phyloP scores from a whole-genome alignment of 1,140 invertebrate genomes.

The Paralvinella palmiformis region DNA sequence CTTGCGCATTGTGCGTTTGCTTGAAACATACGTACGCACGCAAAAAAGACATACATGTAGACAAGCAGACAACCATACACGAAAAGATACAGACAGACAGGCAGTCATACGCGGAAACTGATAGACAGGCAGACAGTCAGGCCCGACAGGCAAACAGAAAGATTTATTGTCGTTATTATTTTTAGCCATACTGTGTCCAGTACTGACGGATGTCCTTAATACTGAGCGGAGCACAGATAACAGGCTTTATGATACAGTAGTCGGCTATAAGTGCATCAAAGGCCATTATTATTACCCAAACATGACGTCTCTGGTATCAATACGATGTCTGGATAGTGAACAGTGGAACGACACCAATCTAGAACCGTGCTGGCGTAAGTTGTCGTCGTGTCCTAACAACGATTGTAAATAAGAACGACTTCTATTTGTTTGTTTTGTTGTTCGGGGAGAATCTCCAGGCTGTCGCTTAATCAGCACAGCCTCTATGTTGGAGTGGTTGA shows the following conservation, averaged over 20 bases:
- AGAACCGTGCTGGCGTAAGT: constrained; percentile 4
- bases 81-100: background rate
- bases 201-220: background rate
- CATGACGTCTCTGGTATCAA: no score
- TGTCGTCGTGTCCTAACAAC: background rate
- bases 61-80: background rate
- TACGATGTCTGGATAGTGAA: constrained; percentile 8
- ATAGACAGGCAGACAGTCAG: background rate
- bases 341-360: constrained; percentile 7
- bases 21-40: no score
- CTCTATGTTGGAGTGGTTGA: constrained; percentile 9
- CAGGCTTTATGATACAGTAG: constrained; percentile 15
- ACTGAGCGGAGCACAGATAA: background rate
- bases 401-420: no score
- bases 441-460: background rate
- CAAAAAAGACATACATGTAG: background rate
- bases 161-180: background rate
- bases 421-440: no score
- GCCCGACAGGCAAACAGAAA: background rate
- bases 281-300: constrained; percentile 17
- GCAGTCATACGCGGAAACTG: background rate
- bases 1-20: no score
- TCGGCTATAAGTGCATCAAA: constrained; percentile 8
- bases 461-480: background rate
- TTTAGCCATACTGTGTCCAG: constrained; percentile 15